A percentile compares a stretch with the other conserved stretches of the same genome.
These are phyloP conservation scores for Neofelis nebulosa DNA, from an alignment of 2,113 vertebrate species.

Conservation along the genomic window DNA sequence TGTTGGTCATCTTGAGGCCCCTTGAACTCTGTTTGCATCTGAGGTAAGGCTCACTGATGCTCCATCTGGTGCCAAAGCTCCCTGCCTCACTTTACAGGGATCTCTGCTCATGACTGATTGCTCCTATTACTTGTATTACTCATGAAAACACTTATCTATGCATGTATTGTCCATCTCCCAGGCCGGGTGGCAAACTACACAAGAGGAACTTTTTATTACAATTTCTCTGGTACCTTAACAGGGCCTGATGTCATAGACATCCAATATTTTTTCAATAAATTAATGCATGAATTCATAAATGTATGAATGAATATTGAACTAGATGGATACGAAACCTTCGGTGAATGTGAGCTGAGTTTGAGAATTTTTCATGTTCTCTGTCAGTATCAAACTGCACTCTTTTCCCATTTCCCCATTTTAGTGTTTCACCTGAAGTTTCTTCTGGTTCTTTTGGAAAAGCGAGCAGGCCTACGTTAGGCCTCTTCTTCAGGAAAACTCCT, in stretches of 20 bases:
- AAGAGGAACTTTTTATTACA: background rate
- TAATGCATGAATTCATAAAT: background rate
- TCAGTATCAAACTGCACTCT: background rate
- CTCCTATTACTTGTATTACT: background rate
- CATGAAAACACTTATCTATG: background rate
- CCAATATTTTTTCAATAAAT: background rate
- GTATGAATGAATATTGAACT: background rate
- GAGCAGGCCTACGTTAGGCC: constrained; percentile 55
- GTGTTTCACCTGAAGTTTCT: background rate
- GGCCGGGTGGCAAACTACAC: background rate
- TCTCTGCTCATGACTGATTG: background rate
- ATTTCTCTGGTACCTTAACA: background rate
- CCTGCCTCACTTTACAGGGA: background rate
- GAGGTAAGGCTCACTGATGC: background rate
- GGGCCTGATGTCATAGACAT: background rate
- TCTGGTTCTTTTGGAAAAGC: constrained; percentile 58
- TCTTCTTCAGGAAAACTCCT: constrained; percentile 37
- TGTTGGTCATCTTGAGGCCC: background rate
- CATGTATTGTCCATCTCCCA: background rate
- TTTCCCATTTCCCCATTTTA: background rate
- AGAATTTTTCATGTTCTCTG: background rate
- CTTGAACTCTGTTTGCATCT: background rate
- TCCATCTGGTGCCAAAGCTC: background rate
- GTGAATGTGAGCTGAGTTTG: background rate
- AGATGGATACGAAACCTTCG: background rate